Base-by-base conservation (phyloP, 2,113 vertebrate genomes). In the Carassius auratus region DNA sequence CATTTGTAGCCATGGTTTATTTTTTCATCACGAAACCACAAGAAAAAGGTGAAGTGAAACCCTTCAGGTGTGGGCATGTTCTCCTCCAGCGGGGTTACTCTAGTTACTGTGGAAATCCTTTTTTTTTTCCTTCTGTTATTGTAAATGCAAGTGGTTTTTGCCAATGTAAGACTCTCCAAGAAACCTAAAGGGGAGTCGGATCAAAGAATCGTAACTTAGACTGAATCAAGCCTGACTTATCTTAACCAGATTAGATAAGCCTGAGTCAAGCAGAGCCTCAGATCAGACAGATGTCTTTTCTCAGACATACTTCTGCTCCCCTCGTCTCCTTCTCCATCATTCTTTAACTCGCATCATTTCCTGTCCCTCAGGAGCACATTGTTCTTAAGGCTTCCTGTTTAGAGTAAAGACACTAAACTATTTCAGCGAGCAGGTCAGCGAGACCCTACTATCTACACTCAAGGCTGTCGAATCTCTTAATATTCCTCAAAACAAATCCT, bases 321-420 rank as follows among this genome's bases (percentile, higher is more conserved):
- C 59, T 9, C 19, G 0, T n/a, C 30, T 15, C 13, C 6, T 64
- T 13, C 61, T 26, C 61, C 2, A 64, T 26, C 23, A 13, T 5
- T 5, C 9, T 9, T 38, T 17, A 38, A 71, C 68, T 33, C 21
- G 2, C 8, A 48, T 55, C 9, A 21, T 36, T 79, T 26, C 26
- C n/a, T 9, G 30, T 75, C 33, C 30, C 45, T 38, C 42, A 33
- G 52, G 77, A 71, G 33, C 62, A 59, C 84, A 93, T 92, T 94
- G 93, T 95, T 93, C 90, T 87, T 74, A 33, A 2, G 74, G 88
- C 85, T 93, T 94, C 94, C 93, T 93, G 92, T 94, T 95, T 94
- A 93, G 19, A 79, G 10, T 2, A 62, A 42, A 5, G 13, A 3
- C 7, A 12, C 30, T 36, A 1, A 69, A 59, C 30, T 30, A 30